phyloP scores from a whole-genome alignment of 2,113 vertebrate genomes.

The Stigmatopora nigra region DNA sequence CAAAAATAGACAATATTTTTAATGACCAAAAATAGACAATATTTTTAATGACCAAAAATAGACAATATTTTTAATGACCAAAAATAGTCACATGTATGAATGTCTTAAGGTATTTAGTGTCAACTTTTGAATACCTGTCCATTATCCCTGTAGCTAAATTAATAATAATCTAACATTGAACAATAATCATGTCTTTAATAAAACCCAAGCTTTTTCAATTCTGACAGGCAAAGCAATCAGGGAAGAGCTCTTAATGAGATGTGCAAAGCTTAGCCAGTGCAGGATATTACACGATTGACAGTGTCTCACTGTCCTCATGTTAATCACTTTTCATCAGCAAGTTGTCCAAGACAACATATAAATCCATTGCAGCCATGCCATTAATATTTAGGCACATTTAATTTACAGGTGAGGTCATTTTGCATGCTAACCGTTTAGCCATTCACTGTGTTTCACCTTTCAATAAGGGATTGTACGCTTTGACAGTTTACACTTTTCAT shows the following conservation, averaged over 20 bases:
- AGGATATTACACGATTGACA: neutral
- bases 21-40: no score
- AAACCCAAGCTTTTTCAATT: neutral
- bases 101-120: no score
- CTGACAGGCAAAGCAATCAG: neutral
- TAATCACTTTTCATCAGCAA: neutral
- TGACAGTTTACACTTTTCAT: neutral
- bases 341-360: neutral
- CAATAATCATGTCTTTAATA: neutral
- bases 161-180: neutral
- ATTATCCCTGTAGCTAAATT: neutral
- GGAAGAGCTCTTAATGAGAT: neutral
- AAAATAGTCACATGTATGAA: no score
- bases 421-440: neutral
- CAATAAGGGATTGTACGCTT: neutral
- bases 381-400: neutral
- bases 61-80: no score
- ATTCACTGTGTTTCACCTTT: neutral
- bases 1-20: no score
- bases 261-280: neutral
- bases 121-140: no score
- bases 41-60: no score
- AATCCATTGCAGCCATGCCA: neutral
- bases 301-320: neutral
- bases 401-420: neutral